Base-by-base conservation (phyloP, 2,797 vertebrate species). In the Xenopus petersii region DNA sequence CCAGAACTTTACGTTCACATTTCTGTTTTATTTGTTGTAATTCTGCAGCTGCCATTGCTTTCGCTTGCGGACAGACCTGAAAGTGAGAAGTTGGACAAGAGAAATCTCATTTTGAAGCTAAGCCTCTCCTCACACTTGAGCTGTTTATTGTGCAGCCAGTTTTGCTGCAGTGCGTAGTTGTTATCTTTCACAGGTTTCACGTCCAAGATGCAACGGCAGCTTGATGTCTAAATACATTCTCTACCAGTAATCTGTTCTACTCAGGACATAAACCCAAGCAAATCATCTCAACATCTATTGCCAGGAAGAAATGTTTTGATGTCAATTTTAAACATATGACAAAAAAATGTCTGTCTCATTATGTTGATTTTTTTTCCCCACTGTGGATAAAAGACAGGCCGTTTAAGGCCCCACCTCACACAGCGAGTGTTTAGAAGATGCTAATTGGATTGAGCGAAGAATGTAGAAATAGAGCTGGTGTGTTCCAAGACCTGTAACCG, bases 301-400 rank as follows among this genome's bases (percentile, higher is more conserved):
- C 74, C n/a, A 51, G 81, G 70, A 74, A 33, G 12, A 74, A 26
- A 1, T 76, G 71, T 1, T 81, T 84, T 81, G 74, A 70, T 83
- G 73, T 72, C 80, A 80, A 73, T 81, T 83, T 83, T 77, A 80
- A 87, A 86, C 76, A 83, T 55, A 77, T 69, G 82, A 85, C 7
- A 70, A 67, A 71, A 72, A 72, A 83, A 6, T 84, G 80, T 80
- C 60, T 81, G 59, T 79, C 82, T 69, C 56, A 73, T 78, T 78
- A 73, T 64, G 66, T 81, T 81, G 33, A 67, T 80, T 83, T 84
- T 85, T 85, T 42, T 42, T 84, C 84, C 33, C 81, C 83, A 67
- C 33, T 66, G 66, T 51, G 77, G 74, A 87, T 81, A 80, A 86
- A 88, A 84, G 80, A 59, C 82, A 84, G 83, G 71, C 73, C 84